Conservation (phyloP, 1,140 invertebrate genomes). For the Drosophila burlai region DNA sequence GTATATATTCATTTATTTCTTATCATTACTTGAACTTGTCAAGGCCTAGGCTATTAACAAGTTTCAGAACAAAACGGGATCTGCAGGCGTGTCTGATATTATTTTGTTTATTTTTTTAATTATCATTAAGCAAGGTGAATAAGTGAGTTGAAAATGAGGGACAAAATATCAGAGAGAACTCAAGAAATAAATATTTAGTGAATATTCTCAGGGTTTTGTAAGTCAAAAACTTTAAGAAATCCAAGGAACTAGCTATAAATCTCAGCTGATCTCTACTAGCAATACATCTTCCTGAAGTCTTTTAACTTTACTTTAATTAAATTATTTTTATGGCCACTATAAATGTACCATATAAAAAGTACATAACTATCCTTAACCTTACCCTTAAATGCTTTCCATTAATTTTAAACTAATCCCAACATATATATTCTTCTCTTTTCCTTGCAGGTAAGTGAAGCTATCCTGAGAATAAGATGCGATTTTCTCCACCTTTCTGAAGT, state of each 20-base stretch:
- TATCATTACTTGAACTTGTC: constrained; percentile 27
- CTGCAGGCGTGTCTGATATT: background rate
- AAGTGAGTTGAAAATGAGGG: background rate
- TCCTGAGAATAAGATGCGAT: constrained; percentile 9
- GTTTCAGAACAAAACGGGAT: constrained; percentile 14
- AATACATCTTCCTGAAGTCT: background rate
- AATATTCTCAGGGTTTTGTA: no score
- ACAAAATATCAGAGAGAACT: background rate
- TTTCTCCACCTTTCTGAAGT: constrained; percentile 18
- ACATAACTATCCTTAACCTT: background rate
- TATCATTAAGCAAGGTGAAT: background rate
- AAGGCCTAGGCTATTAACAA: constrained; percentile 29
- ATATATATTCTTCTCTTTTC: constrained; percentile 39
- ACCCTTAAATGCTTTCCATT: constrained; percentile 19
- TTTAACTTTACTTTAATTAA: background rate
- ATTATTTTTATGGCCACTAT: background rate
- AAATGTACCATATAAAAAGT: no score
- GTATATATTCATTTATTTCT: constrained; percentile 21
- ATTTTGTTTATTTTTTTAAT: constrained; percentile 20
- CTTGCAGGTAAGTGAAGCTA: constrained; percentile 70
- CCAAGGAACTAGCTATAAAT: background rate
- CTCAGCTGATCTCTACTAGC: background rate
- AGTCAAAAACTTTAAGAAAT: no score
- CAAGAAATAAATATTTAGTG: background rate
- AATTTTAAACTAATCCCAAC: constrained; percentile 35